Conservation (phyloP, 2,113 vertebrate species). For the Cinclus mexicanus region DNA sequence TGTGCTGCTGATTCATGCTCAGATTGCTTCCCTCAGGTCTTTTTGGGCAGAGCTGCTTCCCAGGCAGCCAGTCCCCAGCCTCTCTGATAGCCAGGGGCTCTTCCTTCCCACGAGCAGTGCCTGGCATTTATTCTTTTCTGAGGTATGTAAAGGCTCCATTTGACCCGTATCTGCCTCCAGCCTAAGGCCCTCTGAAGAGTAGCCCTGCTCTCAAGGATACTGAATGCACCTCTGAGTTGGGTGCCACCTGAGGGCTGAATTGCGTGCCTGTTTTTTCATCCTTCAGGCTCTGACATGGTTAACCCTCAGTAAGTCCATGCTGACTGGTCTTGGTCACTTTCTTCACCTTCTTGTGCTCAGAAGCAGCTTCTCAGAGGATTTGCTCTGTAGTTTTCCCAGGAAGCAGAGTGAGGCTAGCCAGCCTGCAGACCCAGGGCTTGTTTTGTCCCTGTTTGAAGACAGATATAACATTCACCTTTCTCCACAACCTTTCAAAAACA, state of each 20-base stretch:
- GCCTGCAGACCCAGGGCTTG: not conserved
- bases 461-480: not conserved
- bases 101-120: not conserved
- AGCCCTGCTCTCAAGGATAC: not conserved
- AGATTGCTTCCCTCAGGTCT: not conserved
- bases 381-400: not conserved
- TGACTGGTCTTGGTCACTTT: not conserved
- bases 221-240: not conserved
- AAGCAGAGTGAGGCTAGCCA: not conserved
- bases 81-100: not conserved
- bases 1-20: rapidly evolving
- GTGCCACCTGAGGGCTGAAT: not conserved
- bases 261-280: not conserved
- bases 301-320: not conserved
- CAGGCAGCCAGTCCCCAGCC: not conserved
- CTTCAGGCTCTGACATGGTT: not conserved
- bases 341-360: not conserved
- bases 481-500: not conserved
- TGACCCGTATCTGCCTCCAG: not conserved
- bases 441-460: not conserved
- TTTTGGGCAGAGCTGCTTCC: not conserved
- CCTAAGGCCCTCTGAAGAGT: not conserved
- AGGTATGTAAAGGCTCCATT: not conserved
- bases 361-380: not conserved
- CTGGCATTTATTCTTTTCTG: not conserved